Evolutionary conservation across 2,797 vertebrate species (phyloP).

Genomic region (Simalia tracyae): DNA sequence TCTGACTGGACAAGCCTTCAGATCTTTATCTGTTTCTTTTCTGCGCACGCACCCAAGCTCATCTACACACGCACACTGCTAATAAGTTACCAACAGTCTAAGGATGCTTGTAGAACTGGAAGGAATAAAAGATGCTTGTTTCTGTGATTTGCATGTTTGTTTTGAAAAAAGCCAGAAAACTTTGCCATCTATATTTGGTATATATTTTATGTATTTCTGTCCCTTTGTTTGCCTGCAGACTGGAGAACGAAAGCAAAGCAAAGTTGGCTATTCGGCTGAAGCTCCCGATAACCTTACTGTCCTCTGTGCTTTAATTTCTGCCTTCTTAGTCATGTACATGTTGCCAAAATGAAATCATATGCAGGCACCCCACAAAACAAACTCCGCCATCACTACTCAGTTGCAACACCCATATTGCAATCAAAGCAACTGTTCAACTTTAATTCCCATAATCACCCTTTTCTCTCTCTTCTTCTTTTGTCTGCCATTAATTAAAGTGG

Average conservation of each 20-base stretch:
- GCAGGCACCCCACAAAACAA: not conserved
- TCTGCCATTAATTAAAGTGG: slow-evolving; percentile 81
- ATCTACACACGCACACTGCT: not conserved
- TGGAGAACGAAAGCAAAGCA: not conserved
- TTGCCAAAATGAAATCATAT: rapidly evolving
- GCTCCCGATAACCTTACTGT: not conserved
- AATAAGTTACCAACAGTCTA: not conserved
- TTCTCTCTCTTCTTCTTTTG: slow-evolving; percentile 69
- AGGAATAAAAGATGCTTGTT: not conserved
- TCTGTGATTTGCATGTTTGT: not conserved
- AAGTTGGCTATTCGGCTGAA: not conserved
- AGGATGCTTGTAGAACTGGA: not conserved
- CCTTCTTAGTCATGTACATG: not conserved
- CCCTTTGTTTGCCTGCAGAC: not conserved
- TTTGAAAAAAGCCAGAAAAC: not conserved
- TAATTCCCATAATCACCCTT: slow-evolving; percentile 67
- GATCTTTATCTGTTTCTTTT: not conserved
- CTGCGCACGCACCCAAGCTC: not conserved
- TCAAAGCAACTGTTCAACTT: slow-evolving; percentile 66
- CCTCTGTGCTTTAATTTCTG: not conserved
- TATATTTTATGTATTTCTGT: too few relatives aligned
- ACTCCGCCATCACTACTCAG: slow-evolving; percentile 53
- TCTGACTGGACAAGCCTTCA: not conserved
- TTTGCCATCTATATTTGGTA: not conserved
- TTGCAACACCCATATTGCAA: slow-evolving; percentile 61